These are phyloP conservation scores for Drosophila maculinotata DNA, from an alignment of 2,888 invertebrate species.

Conservation along the genomic window DNA sequence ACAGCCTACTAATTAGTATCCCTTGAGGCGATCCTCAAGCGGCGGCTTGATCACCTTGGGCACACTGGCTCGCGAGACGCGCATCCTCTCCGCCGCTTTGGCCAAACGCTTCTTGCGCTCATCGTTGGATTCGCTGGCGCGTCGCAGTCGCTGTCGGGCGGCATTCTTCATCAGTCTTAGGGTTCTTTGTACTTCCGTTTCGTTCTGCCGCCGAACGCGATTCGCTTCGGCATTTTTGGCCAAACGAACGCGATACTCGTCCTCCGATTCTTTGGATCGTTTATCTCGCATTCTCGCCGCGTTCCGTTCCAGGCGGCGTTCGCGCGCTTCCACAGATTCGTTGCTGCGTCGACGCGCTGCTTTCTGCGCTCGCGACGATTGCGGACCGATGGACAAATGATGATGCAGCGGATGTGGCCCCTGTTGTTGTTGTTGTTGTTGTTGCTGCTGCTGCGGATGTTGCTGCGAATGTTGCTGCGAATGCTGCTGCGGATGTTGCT, in stretches of 20 bases:
- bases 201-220: slow-evolving; percentile 84
- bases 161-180: slow-evolving; percentile 85
- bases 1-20: slow-evolving; percentile 79
- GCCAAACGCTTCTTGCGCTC: slow-evolving; percentile 83
- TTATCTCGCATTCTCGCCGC: slow-evolving; percentile 85
- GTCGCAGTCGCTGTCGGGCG: slow-evolving; percentile 84
- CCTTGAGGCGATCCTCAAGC: slow-evolving; percentile 84
- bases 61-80: slow-evolving; percentile 82
- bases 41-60: slow-evolving; percentile 85
- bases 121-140: slow-evolving; percentile 84
- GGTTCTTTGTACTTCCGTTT: slow-evolving; percentile 85
- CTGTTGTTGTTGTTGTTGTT: slow-evolving; percentile 44
- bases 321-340: slow-evolving; percentile 84
- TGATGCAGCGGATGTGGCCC: slow-evolving; percentile 79
- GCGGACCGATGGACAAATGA: slow-evolving; percentile 72
- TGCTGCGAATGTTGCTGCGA: slow-evolving; percentile 52
- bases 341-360: slow-evolving; percentile 84
- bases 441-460: slow-evolving; percentile 49
- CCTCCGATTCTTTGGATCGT: slow-evolving; percentile 83
- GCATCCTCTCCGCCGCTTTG: slow-evolving; percentile 85
- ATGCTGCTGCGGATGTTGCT: slow-evolving; percentile 26
- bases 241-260: slow-evolving; percentile 83
- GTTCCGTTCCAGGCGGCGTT: slow-evolving; percentile 84
- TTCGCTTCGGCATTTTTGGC: slow-evolving; percentile 85
- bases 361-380: slow-evolving; percentile 80